Evolutionary conservation across 2,797 vertebrate genomes (phyloP), one percentile per base, ranked within the genome.

Genomic region (Micropoecilia bifurca): DNA sequence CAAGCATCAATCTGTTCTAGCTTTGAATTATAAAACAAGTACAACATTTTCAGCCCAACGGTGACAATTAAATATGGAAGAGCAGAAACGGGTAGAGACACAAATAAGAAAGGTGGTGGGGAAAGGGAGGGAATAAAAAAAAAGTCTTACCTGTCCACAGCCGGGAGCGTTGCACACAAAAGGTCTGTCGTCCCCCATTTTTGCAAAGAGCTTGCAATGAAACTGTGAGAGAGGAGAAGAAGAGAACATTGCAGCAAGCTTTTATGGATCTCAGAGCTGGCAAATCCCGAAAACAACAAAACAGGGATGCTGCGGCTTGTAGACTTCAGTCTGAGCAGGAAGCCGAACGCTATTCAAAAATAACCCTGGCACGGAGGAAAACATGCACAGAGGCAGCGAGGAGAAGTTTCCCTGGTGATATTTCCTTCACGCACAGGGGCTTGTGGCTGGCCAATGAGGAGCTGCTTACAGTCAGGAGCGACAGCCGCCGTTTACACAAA

Each of bases 121-220:
- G n/a, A n/a, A n/a, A n/a, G n/a, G n/a, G 41, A 7, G 41, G 6
- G 2, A 22, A 50, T 22, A 8, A 74, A 30, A n/a, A 73, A 83
- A 84, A 86, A 47, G 48, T 84, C 97, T 96, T 96, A 99, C 98
- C 98, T 99, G 98, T 95, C 98, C 98, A 85, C 98, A 99, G 96
- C 98, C 98, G 0, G 94, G 96, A 93, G 98, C 98, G 75, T 84
- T 95, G 96, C 98, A 99, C 96, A 98, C 97, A 95, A 99, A 99
- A 93, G 98, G 98, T 92, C 97, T 94, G 95, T 99, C 98, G 93
- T 99, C 98, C 92, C 98, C 98, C 98, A 99, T 99, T 94, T 96
- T 97, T 94, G 96, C 92, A 94, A 96, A 96, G 86, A 95, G 92
- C 93, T 92, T 96, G 95, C 95, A 96, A 90, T 95, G 91, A 90